phyloP scores from a whole-genome alignment of 2,797 vertebrate genomes.

The Denticeps clupeoides region DNA sequence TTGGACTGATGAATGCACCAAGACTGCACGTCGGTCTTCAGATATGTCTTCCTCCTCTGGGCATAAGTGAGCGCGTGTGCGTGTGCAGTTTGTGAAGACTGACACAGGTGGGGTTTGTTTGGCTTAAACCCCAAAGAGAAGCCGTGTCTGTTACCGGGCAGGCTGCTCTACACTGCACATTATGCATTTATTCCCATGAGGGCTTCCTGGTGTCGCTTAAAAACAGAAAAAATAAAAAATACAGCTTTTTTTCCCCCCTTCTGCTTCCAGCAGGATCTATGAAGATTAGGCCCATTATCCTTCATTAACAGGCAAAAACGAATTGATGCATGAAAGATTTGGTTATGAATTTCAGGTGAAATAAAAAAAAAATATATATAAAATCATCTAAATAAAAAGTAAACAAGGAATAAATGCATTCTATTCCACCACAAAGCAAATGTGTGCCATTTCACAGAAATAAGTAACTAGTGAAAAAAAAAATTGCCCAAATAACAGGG shows the following conservation, averaged over 20 bases:
- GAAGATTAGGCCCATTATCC: constrained; percentile 30
- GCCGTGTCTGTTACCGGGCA: not conserved
- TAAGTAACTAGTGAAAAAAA: no score
- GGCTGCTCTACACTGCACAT: not conserved
- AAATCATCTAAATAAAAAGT: no score
- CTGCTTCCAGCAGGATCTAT: constrained; percentile 12
- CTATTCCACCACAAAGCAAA: constrained; percentile 35
- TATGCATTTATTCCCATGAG: not conserved
- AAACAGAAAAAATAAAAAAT: no score
- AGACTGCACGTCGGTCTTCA: no score
- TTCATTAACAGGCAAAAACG: constrained; percentile 28
- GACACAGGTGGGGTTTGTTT: constrained; percentile 16
- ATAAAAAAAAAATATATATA: no score
- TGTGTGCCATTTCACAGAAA: no score
- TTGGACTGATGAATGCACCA: no score
- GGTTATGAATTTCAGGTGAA: no score
- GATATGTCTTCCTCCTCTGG: not conserved
- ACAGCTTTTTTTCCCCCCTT: not conserved
- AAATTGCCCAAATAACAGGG: no score
- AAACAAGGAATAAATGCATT: constrained; percentile 17
- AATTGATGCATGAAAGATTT: no score
- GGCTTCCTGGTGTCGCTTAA: no score
- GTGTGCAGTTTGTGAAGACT: not conserved
- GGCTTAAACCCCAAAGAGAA: constrained; percentile 17
- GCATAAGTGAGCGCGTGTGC: not conserved